Evolutionary conservation across 1,140 invertebrate species (phyloP).

Genomic region (Reticulitermes speratus): DNA sequence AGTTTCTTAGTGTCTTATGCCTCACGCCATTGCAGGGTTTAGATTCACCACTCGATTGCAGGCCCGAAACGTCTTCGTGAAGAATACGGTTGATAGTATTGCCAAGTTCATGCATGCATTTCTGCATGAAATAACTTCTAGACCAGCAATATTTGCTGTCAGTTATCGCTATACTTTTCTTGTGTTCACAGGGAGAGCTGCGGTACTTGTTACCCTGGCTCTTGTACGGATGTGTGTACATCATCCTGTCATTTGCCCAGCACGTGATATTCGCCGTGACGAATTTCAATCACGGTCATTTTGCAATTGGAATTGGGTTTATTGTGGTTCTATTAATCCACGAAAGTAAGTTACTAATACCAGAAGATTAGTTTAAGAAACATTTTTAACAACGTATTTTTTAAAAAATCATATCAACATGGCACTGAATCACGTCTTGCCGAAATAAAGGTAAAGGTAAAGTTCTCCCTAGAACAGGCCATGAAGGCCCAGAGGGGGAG

Average conservation of each 20-base stretch:
- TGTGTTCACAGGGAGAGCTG: background rate
- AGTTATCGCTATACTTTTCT: background rate
- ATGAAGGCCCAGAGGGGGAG: too few relatives aligned
- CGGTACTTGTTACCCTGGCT: background rate
- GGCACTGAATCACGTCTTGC: too few relatives aligned
- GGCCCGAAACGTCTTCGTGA: background rate
- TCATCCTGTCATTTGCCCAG: background rate
- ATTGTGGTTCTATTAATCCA: background rate
- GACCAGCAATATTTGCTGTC: too few relatives aligned
- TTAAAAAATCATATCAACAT: too few relatives aligned
- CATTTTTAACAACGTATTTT: too few relatives aligned
- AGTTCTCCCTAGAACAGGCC: too few relatives aligned
- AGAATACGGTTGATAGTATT: too few relatives aligned
- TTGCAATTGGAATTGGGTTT: background rate
- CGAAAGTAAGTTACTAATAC: background rate
- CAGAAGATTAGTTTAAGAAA: too few relatives aligned
- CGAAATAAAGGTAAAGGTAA: too few relatives aligned
- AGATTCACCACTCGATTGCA: background rate
- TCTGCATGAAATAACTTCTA: too few relatives aligned
- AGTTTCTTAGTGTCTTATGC: too few relatives aligned
- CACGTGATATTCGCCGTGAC: background rate
- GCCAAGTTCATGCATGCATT: too few relatives aligned
- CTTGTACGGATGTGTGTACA: background rate
- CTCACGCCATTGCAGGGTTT: background rate
- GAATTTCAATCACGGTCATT: background rate